Evolutionary conservation across 2,888 invertebrate species (phyloP).

Genomic region (Thysanoteuthis rhombus): DNA sequence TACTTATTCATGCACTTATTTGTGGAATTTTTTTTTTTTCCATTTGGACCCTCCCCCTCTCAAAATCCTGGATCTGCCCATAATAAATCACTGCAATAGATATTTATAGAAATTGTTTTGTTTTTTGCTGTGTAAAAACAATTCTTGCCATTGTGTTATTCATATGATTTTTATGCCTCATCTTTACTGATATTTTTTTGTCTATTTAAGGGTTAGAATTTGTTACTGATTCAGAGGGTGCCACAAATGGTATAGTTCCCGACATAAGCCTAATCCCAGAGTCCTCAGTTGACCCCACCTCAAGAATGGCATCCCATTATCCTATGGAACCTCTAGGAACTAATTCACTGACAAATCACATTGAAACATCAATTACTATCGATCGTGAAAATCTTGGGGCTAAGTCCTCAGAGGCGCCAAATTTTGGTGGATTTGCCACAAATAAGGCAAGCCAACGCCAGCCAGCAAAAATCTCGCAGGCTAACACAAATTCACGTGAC

Average conservation of each 20-base stretch:
- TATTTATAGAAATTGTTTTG: no score
- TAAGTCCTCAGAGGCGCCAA: constrained; percentile 19
- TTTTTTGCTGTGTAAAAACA: no score
- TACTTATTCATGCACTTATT: no score
- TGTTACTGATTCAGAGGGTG: constrained; percentile 13
- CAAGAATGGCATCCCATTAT: constrained; percentile 23
- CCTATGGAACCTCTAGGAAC: constrained; percentile 30
- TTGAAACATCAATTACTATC: constrained; percentile 28
- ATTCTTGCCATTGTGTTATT: no score
- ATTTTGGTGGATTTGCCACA: constrained; percentile 21
- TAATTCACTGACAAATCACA: constrained; percentile 23
- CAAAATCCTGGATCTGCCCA: no score
- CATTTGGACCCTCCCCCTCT: no score
- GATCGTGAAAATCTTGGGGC: constrained; percentile 25
- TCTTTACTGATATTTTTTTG: background rate
- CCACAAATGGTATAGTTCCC: constrained; percentile 20
- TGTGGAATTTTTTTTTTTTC: no score
- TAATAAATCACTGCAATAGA: no score
- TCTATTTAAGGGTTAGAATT: constrained; percentile 29
- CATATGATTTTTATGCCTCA: no score
- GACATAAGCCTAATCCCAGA: constrained; percentile 26
- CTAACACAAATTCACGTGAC: constrained; percentile 30
- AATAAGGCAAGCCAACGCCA: constrained; percentile 26
- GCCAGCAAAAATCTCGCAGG: constrained; percentile 30
- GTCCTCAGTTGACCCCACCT: constrained; percentile 20